phyloP scores from a whole-genome alignment of 2,888 invertebrate species.

The Metalampra italica region DNA sequence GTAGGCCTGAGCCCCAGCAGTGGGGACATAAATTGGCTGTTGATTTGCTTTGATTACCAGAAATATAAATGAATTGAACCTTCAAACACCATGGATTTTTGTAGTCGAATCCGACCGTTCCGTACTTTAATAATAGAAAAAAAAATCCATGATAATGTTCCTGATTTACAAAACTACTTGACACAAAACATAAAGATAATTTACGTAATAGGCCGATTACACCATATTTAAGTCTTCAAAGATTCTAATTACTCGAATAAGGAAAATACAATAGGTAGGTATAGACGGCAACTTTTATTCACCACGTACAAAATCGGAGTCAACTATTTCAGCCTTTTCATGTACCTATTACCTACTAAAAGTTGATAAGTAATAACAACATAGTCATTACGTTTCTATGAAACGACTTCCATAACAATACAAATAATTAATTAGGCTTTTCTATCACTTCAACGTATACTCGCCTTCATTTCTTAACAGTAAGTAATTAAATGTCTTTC shows the following conservation, averaged over 20 bases:
- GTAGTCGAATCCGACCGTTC: no score
- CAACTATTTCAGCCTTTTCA: slow-evolving; percentile 71
- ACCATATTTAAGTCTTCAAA: no score
- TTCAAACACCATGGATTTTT: no score
- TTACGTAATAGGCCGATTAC: neutral
- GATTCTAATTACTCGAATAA: neutral
- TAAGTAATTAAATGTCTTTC: slow-evolving; percentile 27
- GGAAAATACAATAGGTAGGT: neutral
- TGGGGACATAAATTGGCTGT: neutral
- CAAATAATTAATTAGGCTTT: slow-evolving; percentile 69
- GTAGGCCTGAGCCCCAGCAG: no score
- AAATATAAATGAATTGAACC: no score
- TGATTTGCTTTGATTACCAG: neutral
- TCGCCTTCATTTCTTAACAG: slow-evolving; percentile 36
- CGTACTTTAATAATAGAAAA: no score
- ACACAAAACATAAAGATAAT: no score
- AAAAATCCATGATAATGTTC: no score
- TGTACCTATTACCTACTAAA: slow-evolving; percentile 71
- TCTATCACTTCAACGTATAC: slow-evolving; percentile 77
- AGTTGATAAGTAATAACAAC: slow-evolving; percentile 70
- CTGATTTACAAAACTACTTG: no score
- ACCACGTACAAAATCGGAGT: slow-evolving; percentile 52
- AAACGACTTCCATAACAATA: slow-evolving; percentile 68
- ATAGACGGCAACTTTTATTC: slow-evolving; percentile 9
- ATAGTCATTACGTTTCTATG: slow-evolving; percentile 71